A percentile compares a stretch with the other conserved stretches of the same genome.
Conservation (phyloP, 2,113 vertebrate genomes). For the Malurus alboscapulatus region DNA sequence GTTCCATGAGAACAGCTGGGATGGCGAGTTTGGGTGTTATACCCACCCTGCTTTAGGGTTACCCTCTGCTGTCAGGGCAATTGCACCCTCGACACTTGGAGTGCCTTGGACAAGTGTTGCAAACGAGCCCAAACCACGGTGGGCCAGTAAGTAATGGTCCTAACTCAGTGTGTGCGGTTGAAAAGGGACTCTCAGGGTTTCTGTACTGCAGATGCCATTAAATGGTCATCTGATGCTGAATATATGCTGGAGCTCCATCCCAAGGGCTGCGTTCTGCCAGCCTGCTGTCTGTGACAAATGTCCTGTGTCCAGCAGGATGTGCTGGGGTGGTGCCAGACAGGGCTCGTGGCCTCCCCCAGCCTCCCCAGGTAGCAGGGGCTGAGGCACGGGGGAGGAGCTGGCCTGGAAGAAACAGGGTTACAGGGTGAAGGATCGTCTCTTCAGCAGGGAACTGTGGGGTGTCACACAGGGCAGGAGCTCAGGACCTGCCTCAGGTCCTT, state of each 20-base stretch:
- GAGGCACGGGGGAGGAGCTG: background rate
- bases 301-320: background rate
- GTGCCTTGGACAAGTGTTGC: background rate
- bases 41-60: background rate
- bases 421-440: background rate
- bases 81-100: background rate
- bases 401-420: background rate
- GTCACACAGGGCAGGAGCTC: background rate
- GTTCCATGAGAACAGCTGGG: background rate
- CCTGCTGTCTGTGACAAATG: background rate
- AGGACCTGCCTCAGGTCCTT: too few species aligned
- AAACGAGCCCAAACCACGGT: background rate
- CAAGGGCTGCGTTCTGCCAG: background rate
- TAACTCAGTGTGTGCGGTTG: background rate
- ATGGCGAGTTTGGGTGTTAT: background rate
- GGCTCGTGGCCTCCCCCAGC: background rate
- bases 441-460: fast-evolving
- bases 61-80: background rate
- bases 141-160: background rate
- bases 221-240: background rate
- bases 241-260: background rate
- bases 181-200: background rate
- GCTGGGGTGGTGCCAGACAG: background rate
- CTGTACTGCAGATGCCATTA: background rate
- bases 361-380: background rate